Conservation (phyloP, 1,140 invertebrate species). For the Ceratosolen solmsi region DNA sequence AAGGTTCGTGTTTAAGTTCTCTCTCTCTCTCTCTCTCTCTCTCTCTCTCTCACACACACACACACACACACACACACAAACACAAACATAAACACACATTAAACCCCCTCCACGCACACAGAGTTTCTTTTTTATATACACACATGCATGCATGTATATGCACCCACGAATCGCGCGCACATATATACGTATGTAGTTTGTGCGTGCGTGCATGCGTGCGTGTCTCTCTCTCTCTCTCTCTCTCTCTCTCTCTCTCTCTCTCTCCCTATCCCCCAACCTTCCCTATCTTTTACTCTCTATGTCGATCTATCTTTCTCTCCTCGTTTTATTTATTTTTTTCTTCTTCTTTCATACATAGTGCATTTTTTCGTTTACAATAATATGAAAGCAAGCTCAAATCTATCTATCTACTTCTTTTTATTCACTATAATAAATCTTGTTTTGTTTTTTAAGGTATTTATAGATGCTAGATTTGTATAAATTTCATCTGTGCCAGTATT, state of each 20-base stretch:
- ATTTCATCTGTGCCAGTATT: constrained; percentile 13
- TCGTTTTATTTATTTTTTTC: neutral
- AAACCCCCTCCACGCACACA: too few species aligned
- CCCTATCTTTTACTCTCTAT: neutral
- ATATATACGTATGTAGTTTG: too few species aligned
- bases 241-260: neutral
- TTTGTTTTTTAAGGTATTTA: constrained; percentile 24
- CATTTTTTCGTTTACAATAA: neutral
- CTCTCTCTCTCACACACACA: constrained; percentile 1
- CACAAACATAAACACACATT: too few species aligned
- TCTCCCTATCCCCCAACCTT: too few species aligned
- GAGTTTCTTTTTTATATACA: too few species aligned
- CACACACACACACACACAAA: too few species aligned
- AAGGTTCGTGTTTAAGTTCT: constrained; percentile 72
- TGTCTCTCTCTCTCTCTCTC: neutral
- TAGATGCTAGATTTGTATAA: constrained; percentile 15
- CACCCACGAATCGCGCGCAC: too few species aligned
- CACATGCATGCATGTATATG: too few species aligned
- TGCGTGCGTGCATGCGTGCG: constrained; percentile 75
- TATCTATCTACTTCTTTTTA: constrained; percentile 19
- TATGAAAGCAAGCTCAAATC: neutral
- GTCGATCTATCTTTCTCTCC: neutral
- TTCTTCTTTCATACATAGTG: neutral
- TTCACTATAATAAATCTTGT: neutral
- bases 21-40: constrained; percentile 5